Evolutionary conservation across 2,113 vertebrate species (phyloP).

Genomic region (Paramormyrops kingsleyae): DNA sequence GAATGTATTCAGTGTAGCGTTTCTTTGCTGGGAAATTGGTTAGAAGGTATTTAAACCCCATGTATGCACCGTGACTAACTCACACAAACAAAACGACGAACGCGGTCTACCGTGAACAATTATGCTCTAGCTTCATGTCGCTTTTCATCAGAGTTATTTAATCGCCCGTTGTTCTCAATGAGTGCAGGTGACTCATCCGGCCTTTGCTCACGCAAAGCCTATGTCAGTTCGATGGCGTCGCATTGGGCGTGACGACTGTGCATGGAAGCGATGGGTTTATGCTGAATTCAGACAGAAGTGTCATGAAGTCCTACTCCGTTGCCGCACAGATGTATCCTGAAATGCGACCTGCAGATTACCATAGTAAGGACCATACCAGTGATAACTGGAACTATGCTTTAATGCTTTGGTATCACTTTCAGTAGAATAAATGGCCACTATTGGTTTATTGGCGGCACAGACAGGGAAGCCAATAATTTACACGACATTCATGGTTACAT

Average conservation of each 20-base stretch:
- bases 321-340: not conserved
- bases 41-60: not conserved
- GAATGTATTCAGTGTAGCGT: not conserved
- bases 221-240: conserved; percentile 30
- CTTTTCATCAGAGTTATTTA: conserved; percentile 28
- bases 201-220: conserved; percentile 34
- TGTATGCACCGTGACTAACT: not conserved
- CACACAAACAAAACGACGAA: not conserved
- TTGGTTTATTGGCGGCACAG: not conserved
- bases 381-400: not conserved
- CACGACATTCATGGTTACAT: no score
- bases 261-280: not conserved
- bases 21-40: not conserved
- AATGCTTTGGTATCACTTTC: not conserved
- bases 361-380: not conserved
- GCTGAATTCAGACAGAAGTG: not conserved
- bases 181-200: conserved; percentile 44
- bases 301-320: not conserved
- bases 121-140: conserved; percentile 8
- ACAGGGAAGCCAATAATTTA: no score
- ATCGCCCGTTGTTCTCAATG: conserved; percentile 25
- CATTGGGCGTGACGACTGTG: conserved; percentile 33
- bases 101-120: conserved; percentile 12
- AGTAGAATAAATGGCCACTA: not conserved
- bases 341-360: not conserved